Evolutionary conservation across 2,888 invertebrate species (phyloP).

Genomic region (Aproaerema taeniolella): DNA sequence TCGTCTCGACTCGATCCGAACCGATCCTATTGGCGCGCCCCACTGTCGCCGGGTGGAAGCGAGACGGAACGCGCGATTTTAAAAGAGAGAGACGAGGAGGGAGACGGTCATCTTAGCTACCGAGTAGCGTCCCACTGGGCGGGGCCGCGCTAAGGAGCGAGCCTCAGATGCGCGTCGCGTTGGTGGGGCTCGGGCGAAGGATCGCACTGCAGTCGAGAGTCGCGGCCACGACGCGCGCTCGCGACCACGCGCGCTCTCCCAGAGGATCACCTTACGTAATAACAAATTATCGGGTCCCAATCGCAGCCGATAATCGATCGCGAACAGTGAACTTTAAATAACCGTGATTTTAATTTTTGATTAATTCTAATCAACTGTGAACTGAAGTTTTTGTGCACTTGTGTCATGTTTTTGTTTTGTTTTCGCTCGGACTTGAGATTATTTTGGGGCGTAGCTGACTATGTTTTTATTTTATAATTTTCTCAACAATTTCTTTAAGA

Average conservation of each 20-base stretch:
- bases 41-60: conserved; percentile 67
- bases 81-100: conserved; percentile 57
- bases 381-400: conserved; percentile 54
- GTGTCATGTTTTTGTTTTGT: conserved; percentile 61
- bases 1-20: conserved; percentile 75
- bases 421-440: conserved; percentile 52
- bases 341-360: conserved; percentile 31
- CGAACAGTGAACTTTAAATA: conserved; percentile 60
- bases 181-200: conserved; percentile 79
- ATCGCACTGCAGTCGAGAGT: conserved; percentile 78
- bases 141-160: conserved; percentile 78
- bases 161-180: conserved; percentile 80
- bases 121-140: conserved; percentile 79
- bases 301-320: conserved; percentile 67
- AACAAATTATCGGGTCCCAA: conserved; percentile 62
- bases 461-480: conserved; percentile 46
- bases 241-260: conserved; percentile 45
- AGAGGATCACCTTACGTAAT: conserved; percentile 65
- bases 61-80: conserved; percentile 43
- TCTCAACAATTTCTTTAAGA: conserved; percentile 33
- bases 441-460: conserved; percentile 59
- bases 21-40: conserved; percentile 77
- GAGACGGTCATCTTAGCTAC: conserved; percentile 73
- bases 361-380: conserved; percentile 36
- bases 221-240: conserved; percentile 67